phyloP scores from a whole-genome alignment of 2,113 vertebrate species.

The Aphelocoma coerulescens region DNA sequence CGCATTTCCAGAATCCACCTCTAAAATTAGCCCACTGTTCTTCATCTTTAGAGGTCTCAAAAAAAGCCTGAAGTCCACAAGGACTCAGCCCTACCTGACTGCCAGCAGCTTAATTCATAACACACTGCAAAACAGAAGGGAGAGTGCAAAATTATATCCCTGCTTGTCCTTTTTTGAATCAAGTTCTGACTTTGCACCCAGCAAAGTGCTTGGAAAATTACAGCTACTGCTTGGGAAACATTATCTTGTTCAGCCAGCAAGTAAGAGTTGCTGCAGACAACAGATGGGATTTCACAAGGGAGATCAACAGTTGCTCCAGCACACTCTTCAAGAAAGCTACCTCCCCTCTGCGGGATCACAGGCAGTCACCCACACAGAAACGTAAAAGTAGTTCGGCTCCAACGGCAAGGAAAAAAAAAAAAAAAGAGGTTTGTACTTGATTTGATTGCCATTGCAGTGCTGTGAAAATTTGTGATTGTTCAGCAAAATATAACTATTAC shows the following conservation, averaged over 20 bases:
- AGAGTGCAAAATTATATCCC: not conserved
- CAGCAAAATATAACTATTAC: not conserved
- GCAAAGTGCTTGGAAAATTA: slow-evolving; percentile 36
- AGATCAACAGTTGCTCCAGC: slow-evolving; percentile 38
- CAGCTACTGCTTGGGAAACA: slow-evolving; percentile 4
- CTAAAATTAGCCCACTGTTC: not conserved
- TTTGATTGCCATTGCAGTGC: not conserved
- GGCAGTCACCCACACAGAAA: slow-evolving; percentile 17
- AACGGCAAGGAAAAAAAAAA: not conserved
- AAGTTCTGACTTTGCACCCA: not conserved
- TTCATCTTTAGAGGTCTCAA: not conserved
- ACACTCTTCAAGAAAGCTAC: not conserved
- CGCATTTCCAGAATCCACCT: not conserved
- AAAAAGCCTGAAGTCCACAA: not conserved
- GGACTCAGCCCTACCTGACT: not conserved
- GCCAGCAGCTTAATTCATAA: not conserved
- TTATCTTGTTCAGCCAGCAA: slow-evolving; percentile 17
- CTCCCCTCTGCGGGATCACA: not conserved
- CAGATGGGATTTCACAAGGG: slow-evolving; percentile 49
- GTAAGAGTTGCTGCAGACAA: not conserved
- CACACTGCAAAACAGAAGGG: not conserved
- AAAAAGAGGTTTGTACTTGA: not conserved
- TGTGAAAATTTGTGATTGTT: not conserved
- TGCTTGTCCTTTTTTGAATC: not conserved
- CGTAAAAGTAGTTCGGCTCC: not conserved